Percentiles rank a stretch among this genome's conserved stretches.
These are phyloP conservation scores for Aradophagus sp. DNA, from an alignment of 1,140 invertebrate genomes.

Conservation along the genomic window DNA sequence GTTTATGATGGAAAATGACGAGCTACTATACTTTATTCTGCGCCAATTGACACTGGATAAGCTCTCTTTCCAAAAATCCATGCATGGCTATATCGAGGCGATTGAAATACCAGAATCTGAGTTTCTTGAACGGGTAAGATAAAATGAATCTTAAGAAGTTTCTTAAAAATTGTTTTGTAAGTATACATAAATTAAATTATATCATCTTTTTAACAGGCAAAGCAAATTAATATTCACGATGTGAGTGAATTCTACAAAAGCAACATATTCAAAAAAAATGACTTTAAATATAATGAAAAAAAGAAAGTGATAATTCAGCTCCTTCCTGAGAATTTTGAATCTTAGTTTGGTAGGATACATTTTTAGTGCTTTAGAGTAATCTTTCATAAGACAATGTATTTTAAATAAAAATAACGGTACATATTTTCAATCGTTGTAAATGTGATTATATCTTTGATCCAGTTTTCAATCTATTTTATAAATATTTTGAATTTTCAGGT, in stretches of 20 bases:
- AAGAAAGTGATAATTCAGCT: slow-evolving; percentile 90
- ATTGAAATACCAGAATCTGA: slow-evolving; percentile 95
- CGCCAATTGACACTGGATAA: slow-evolving; percentile 95
- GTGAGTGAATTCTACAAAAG: slow-evolving; percentile 94
- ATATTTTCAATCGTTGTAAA: no score
- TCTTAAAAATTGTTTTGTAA: slow-evolving; percentile 20
- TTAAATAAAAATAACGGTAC: no score
- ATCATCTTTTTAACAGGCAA: slow-evolving; percentile 80
- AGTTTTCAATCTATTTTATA: no score
- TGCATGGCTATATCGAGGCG: slow-evolving; percentile 82
- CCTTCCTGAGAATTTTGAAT: slow-evolving; percentile 76
- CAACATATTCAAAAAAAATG: slow-evolving; percentile 91
- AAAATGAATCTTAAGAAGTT: slow-evolving; percentile 17
- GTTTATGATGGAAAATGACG: slow-evolving; percentile 96
- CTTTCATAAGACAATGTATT: no score
- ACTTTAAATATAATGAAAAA: slow-evolving; percentile 89
- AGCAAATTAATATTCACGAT: slow-evolving; percentile 93
- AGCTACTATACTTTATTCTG: slow-evolving; percentile 95
- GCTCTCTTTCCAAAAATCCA: slow-evolving; percentile 87
- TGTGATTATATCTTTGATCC: no score
- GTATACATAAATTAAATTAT: slow-evolving; percentile 1
- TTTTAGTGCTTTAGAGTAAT: no score
- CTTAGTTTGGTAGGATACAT: no score
- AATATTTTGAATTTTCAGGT: no score
- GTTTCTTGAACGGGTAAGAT: slow-evolving; percentile 85